These are phyloP conservation scores for Hippopotamus amphibius DNA, from an alignment of 2,113 vertebrate species.

Conservation along the genomic window DNA sequence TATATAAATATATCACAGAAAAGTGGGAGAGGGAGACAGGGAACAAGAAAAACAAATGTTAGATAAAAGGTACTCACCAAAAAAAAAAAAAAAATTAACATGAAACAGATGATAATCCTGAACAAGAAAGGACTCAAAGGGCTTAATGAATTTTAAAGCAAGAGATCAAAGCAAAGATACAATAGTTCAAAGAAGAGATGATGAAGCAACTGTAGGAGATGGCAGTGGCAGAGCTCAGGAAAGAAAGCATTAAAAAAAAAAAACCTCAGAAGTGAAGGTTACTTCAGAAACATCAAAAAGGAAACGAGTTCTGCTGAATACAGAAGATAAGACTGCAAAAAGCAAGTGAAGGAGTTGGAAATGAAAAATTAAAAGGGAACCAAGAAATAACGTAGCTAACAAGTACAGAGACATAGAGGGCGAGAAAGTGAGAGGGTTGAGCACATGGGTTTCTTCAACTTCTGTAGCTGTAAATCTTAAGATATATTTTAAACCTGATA, in stretches of 20 bases:
- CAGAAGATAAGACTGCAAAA: neutral
- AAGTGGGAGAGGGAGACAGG: neutral
- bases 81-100: neutral
- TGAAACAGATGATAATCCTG: conserved; percentile 43
- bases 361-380: conserved; percentile 9
- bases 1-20: conserved; percentile 11
- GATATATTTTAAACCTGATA: neutral
- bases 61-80: conserved; percentile 30
- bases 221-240: neutral
- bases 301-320: neutral
- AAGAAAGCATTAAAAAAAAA: neutral
- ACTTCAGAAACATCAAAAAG: conserved; percentile 48
- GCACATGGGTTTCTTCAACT: neutral
- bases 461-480: conserved; percentile 18
- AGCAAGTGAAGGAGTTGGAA: neutral
- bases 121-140: conserved; percentile 58
- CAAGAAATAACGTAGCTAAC: neutral
- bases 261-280: conserved; percentile 5
- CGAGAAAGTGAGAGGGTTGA: neutral
- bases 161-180: conserved; percentile 26
- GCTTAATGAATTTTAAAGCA: conserved; percentile 55
- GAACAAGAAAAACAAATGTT: conserved; percentile 47
- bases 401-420: neutral
- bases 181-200: conserved; percentile 3
- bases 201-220: neutral